phyloP scores from a whole-genome alignment of 2,113 vertebrate genomes.

The Ovibos moschatus region DNA sequence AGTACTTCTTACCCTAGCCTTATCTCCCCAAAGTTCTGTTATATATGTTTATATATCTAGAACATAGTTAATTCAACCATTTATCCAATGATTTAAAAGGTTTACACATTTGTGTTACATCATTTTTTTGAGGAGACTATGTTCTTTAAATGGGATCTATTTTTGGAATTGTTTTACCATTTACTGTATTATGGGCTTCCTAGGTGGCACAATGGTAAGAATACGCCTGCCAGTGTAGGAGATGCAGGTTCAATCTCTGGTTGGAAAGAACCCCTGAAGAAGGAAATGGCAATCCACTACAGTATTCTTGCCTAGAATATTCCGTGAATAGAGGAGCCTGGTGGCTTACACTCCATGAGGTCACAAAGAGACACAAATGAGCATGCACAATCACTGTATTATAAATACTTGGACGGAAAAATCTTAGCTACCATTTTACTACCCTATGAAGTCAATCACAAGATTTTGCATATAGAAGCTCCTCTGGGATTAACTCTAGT shows the following conservation, averaged over 20 bases:
- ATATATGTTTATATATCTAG: no score
- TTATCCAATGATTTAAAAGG: not conserved
- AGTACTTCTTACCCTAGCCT: not conserved
- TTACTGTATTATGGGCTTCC: not conserved
- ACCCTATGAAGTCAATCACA: not conserved
- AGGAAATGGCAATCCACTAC: not conserved
- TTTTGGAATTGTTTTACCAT: not conserved
- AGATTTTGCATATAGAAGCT: not conserved
- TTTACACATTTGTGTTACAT: not conserved
- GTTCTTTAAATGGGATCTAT: not conserved
- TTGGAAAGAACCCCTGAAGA: not conserved
- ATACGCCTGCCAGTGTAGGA: not conserved
- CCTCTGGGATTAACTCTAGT: not conserved
- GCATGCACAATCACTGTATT: not conserved
- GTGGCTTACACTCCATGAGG: not conserved
- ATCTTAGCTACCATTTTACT: not conserved
- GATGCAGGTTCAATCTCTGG: not conserved
- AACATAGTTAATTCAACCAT: not conserved
- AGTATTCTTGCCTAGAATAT: not conserved
- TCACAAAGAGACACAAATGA: not conserved
- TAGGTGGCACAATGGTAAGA: not conserved
- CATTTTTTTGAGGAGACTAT: not conserved
- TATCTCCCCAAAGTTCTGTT: not conserved
- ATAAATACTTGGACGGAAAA: not conserved
- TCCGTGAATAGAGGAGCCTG: not conserved